Conservation (phyloP, 2,888 invertebrate genomes). For the Octodonta nipae region DNA sequence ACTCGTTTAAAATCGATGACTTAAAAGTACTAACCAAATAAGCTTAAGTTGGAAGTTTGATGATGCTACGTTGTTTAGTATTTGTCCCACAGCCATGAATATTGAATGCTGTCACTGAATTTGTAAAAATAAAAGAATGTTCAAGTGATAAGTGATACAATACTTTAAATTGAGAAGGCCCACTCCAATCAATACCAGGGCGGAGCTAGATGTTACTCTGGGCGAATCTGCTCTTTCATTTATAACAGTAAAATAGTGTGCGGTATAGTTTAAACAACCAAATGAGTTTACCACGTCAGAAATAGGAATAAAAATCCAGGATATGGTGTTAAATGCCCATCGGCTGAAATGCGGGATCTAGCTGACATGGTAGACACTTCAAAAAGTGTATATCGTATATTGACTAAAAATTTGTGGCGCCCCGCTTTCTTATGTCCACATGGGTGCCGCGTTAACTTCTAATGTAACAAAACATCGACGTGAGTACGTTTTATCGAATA, state of each 20-base stretch:
- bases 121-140: neutral
- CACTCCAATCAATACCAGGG: slow-evolving; percentile 1
- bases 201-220: neutral
- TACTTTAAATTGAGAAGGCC: neutral
- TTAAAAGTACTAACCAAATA: slow-evolving; percentile 8
- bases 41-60: slow-evolving; percentile 1
- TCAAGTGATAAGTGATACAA: no score
- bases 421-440: no score
- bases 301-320: slow-evolving; percentile 1
- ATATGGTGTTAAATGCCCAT: slow-evolving; percentile 1
- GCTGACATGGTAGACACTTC: no score
- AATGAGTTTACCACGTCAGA: neutral
- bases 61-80: slow-evolving; percentile 1
- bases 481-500: no score
- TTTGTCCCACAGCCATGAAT: slow-evolving; percentile 1
- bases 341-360: no score
- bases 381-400: no score
- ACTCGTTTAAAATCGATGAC: slow-evolving; percentile 5
- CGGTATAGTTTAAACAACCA: no score
- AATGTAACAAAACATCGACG: no score
- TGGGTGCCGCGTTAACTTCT: no score
- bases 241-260: slow-evolving; percentile 1
- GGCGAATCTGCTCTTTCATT: neutral
- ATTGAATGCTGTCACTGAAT: neutral
- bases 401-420: no score